Base-by-base conservation (phyloP, 2,113 vertebrate genomes). In the Pycnonotus jocosus region DNA sequence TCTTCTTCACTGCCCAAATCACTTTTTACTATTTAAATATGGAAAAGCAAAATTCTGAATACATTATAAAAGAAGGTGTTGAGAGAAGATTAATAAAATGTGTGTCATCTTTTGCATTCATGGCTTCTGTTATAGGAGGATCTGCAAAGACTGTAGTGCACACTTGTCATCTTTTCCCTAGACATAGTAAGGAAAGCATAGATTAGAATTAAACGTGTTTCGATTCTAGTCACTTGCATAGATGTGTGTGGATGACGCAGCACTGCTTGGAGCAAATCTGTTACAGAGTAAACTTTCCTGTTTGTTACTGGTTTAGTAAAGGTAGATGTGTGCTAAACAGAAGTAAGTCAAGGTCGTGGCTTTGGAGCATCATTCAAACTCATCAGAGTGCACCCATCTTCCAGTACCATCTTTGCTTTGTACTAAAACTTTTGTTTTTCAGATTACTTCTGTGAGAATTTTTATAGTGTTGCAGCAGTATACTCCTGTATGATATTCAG, bases 41-140 rank as follows among this genome's bases (percentile, higher is more conserved):
- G 78, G 89, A 95, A 97, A 97, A 94, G 51, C 28, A 94, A 91
- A 86, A 53, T 82, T 96, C 70, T 95, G 93, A 93, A 95, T 96
- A 94, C 66, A 93, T 92, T 91, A 89, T 70, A 85, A 91, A 78
- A 91, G 74, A 85, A 96, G 28, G 42, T 90, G 90, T 84, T 89
- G 69, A 90, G 95, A 96, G 81, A 94, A 96, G 90, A 94, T 96
- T 97, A 96, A 93, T 91, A 96, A 95, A 97, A 96, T 96, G 73
- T 95, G 37, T 98, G 92, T 81, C 95, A 94, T 95, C 91, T 97
- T 95, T 95, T 96, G 85, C 76, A 95, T 88, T 91, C 86, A 86
- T 72, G 62, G 37, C 61, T 86, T 94, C 66, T 92, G 20, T 86
- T 92, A 79, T 42, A 85, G 54, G 82, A 22, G 71, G 76, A 76